A percentile compares a stretch with the other conserved stretches of the same genome.
These are phyloP conservation scores for Sturnus vulgaris DNA, from an alignment of 2,113 vertebrate genomes.

Conservation along the genomic window DNA sequence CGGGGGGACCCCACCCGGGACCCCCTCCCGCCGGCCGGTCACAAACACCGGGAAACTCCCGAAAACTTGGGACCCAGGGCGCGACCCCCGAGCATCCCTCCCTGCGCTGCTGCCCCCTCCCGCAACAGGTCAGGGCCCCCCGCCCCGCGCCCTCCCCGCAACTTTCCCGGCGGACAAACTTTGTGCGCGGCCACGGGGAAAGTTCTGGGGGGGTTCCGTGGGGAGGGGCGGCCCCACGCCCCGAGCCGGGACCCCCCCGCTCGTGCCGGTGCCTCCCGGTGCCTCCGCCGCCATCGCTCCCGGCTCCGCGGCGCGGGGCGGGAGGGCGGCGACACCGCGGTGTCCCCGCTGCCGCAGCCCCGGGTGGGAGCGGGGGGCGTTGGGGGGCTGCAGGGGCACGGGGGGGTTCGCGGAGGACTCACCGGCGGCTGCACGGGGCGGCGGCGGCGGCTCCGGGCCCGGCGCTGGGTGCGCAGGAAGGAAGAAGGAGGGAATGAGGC, in stretches of 20 bases:
- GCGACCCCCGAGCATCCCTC: background rate
- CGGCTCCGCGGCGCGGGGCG: background rate
- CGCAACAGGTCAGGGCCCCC: background rate
- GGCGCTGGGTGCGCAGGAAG: constrained; percentile 51
- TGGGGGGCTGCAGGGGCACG: background rate
- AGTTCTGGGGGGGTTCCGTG: background rate
- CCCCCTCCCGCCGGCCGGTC: background rate
- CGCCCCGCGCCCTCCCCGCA: background rate
- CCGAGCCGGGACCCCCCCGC: background rate
- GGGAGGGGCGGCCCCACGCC: background rate
- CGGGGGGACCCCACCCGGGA: background rate
- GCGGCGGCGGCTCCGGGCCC: constrained; percentile 1
- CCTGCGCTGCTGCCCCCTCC: background rate
- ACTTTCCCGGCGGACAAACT: background rate
- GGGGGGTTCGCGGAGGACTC: constrained; percentile 27
- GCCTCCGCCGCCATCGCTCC: constrained; percentile 19
- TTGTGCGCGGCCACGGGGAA: background rate
- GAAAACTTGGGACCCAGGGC: background rate
- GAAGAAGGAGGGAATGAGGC: constrained; percentile 80
- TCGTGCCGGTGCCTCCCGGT: background rate
- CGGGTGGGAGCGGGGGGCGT: background rate
- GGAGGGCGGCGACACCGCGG: background rate
- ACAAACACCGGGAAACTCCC: background rate
- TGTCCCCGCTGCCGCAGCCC: background rate
- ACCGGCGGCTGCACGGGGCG: constrained; percentile 38